phyloP scores from a whole-genome alignment of 2,113 vertebrate genomes.

The Pachycephala philippinensis region DNA sequence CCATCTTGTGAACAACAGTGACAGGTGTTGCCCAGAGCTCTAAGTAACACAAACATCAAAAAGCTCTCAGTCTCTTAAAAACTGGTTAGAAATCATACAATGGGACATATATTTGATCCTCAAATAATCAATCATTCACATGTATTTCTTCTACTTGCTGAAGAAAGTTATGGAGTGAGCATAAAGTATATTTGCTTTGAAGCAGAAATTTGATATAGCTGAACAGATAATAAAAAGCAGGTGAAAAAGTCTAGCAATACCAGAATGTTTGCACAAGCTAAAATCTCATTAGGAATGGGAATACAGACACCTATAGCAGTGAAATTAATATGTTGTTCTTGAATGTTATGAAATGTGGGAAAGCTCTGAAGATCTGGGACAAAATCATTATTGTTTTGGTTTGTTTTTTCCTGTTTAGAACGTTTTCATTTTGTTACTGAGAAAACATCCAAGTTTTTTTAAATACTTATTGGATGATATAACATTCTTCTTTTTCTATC shows the following conservation, averaged over 20 bases:
- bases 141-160: not conserved
- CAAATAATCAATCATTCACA: constrained; percentile 18
- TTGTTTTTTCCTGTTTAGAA: not conserved
- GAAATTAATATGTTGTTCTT: not conserved
- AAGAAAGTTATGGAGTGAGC: not conserved
- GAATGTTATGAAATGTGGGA: not conserved
- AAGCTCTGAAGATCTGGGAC: not conserved
- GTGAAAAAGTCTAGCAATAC: not conserved
- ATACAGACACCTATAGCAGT: not conserved
- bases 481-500: not conserved
- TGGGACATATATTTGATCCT: not conserved
- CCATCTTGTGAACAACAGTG: constrained; percentile 29
- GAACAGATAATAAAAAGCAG: not conserved
- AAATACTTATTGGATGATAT: not conserved
- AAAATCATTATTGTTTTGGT: not conserved
- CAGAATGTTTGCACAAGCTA: not conserved
- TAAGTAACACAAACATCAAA: constrained; percentile 41
- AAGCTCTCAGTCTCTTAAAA: constrained; percentile 34
- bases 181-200: not conserved
- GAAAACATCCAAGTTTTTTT: not conserved
- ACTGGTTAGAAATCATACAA: not conserved
- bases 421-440: not conserved
- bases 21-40: not conserved
- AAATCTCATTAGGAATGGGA: not conserved
- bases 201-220: not conserved